Conservation (phyloP, 2,113 vertebrate species). For the Gymnorhina tibicen region DNA sequence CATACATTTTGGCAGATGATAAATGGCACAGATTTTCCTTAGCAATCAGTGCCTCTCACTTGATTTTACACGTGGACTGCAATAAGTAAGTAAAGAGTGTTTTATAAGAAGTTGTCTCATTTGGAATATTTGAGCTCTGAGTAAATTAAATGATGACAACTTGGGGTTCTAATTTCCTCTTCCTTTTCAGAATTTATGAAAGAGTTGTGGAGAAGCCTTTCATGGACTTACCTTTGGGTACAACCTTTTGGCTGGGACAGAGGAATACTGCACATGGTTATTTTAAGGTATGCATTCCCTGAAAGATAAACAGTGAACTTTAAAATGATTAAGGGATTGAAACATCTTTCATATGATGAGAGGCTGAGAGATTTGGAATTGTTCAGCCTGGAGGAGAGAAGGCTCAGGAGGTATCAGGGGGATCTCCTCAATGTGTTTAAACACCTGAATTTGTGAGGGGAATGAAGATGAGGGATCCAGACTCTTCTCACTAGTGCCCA, state of each 20-base stretch:
- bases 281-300: slow-evolving; percentile 84
- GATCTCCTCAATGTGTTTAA: not conserved
- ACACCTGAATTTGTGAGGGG: not conserved
- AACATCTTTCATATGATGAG: not conserved
- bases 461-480: not conserved
- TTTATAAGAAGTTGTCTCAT: not conserved
- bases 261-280: slow-evolving; percentile 93
- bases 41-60: slow-evolving; percentile 91
- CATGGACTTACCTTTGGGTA: slow-evolving; percentile 88
- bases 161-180: not conserved
- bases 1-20: slow-evolving; percentile 92
- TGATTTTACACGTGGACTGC: slow-evolving; percentile 92
- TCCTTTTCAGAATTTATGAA: slow-evolving; percentile 89
- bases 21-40: slow-evolving; percentile 96
- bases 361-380: not conserved
- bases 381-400: not conserved
- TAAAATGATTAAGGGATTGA: not conserved
- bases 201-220: slow-evolving; percentile 89
- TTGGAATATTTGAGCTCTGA: not conserved
- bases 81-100: slow-evolving; percentile 83
- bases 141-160: not conserved
- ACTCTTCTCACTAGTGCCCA: not conserved
- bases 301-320: not conserved
- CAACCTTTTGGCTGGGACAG: slow-evolving; percentile 94
- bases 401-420: fast-evolving